A percentile compares a stretch with the other conserved stretches of the same genome.
Conservation (phyloP, 1,140 invertebrate genomes). For the Drosophila persimilis region DNA sequence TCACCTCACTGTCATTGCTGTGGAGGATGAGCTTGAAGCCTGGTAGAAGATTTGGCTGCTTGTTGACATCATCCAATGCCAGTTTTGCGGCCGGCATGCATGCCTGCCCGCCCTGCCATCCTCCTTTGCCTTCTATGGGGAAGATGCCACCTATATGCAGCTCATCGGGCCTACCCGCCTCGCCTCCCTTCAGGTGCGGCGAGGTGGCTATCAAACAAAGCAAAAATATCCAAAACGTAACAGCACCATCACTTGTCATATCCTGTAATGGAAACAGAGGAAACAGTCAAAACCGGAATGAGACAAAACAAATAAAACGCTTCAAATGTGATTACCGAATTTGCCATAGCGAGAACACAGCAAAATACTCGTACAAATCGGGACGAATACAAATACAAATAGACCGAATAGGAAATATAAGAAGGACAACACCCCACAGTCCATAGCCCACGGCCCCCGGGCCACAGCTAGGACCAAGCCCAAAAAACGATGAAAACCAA, state of each 20-base stretch:
- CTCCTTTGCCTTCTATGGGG: constrained; percentile 96
- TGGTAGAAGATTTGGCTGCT: constrained; percentile 92
- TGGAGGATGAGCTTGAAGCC: constrained; percentile 96
- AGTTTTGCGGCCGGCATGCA: constrained; percentile 97
- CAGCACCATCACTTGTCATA: constrained; percentile 83
- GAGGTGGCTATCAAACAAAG: constrained; percentile 76
- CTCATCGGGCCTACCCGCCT: constrained; percentile 85
- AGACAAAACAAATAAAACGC: constrained; percentile 26
- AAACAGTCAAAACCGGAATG: not conserved
- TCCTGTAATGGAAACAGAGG: constrained; percentile 57
- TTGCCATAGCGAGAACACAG: constrained; percentile 30
- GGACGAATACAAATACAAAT: constrained; percentile 24
- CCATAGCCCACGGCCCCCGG: too few relatives aligned
- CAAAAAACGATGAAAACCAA: constrained; percentile 20
- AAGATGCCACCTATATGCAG: constrained; percentile 99
- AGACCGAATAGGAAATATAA: constrained; percentile 35
- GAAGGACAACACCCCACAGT: constrained; percentile 18
- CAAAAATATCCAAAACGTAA: constrained; percentile 83
- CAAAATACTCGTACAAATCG: constrained; percentile 49
- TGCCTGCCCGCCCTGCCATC: constrained; percentile 97
- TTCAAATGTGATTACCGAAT: constrained; percentile 72
- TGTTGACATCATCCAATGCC: constrained; percentile 98
- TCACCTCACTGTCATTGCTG: constrained; percentile 98
- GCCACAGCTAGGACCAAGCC: constrained; percentile 6
- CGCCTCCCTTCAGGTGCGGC: constrained; percentile 68